Evolutionary conservation across 2,113 vertebrate genomes (phyloP).

Genomic region (Redunca redunca): DNA sequence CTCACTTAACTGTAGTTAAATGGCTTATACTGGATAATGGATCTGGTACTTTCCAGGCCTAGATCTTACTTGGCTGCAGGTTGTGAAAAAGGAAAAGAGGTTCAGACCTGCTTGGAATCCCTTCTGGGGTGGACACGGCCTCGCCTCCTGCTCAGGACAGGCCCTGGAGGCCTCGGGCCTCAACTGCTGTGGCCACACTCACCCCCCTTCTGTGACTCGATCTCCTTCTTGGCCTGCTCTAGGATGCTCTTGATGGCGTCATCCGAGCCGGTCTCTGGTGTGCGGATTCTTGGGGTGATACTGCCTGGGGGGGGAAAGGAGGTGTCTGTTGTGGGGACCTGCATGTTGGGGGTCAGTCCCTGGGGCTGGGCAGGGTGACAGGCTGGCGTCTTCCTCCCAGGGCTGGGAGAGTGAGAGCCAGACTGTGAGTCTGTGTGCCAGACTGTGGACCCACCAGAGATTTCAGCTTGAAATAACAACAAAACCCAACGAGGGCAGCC

Average conservation of each 20-base stretch:
- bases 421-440: not conserved
- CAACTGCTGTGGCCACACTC: not conserved
- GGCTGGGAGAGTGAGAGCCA: not conserved
- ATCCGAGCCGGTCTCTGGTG: constrained; percentile 97
- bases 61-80: not conserved
- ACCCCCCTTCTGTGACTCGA: constrained; percentile 97
- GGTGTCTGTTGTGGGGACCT: not conserved
- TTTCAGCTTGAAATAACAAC: not conserved
- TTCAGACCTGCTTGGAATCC: not conserved
- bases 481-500: too few relatives aligned
- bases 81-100: not conserved
- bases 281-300: constrained; percentile 98
- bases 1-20: not conserved
- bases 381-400: not conserved
- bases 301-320: constrained; percentile 87
- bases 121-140: not conserved
- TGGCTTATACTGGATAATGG: not conserved
- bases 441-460: not conserved
- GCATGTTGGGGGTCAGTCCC: not conserved
- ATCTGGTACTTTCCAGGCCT: not conserved
- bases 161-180: not conserved
- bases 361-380: not conserved
- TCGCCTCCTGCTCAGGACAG: not conserved
- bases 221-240: constrained; percentile 99
- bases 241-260: constrained; percentile 99